These are phyloP conservation scores for Platycheirus rosarum DNA, from an alignment of 2,888 invertebrate genomes.

Conservation along the genomic window DNA sequence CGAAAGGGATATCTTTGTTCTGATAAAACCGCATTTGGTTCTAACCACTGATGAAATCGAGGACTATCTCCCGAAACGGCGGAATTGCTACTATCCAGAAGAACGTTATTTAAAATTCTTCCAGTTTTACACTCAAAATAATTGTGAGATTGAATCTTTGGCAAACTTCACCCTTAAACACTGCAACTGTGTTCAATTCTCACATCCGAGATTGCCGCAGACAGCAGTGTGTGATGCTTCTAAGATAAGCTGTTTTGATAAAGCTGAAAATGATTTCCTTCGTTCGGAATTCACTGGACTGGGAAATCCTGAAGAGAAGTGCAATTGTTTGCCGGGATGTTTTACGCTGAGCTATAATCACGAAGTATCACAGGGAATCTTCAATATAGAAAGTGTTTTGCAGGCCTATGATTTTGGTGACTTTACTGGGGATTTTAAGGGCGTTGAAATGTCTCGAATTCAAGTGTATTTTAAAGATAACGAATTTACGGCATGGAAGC, in stretches of 20 bases:
- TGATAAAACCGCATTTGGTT: conserved; percentile 89
- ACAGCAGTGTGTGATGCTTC: conserved; percentile 81
- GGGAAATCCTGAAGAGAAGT: conserved; percentile 1
- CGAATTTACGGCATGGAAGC: conserved; percentile 10
- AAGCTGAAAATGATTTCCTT: conserved; percentile 78
- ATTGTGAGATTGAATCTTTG: conserved; percentile 88
- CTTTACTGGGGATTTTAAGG: too few relatives aligned
- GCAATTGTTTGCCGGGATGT: conserved; percentile 17
- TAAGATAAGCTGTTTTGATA: conserved; percentile 80
- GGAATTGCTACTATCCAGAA: conserved; percentile 87
- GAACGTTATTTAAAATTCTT: conserved; percentile 86
- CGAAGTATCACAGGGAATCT: conserved; percentile 7
- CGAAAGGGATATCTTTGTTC: conserved; percentile 87
- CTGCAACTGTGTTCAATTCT: conserved; percentile 88
- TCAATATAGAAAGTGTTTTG: conserved; percentile 1
- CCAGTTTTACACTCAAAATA: conserved; percentile 87
- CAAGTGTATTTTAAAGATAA: conserved; percentile 17
- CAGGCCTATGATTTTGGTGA: background rate
- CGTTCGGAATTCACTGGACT: conserved; percentile 78
- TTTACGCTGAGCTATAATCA: conserved; percentile 5
- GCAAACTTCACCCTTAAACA: conserved; percentile 86
- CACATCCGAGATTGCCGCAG: conserved; percentile 85
- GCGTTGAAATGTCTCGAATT: background rate
- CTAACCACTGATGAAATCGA: conserved; percentile 86
- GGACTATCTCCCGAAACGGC: conserved; percentile 84